phyloP scores from a whole-genome alignment of 2,113 vertebrate genomes.

The Stegostoma tigrinum region DNA sequence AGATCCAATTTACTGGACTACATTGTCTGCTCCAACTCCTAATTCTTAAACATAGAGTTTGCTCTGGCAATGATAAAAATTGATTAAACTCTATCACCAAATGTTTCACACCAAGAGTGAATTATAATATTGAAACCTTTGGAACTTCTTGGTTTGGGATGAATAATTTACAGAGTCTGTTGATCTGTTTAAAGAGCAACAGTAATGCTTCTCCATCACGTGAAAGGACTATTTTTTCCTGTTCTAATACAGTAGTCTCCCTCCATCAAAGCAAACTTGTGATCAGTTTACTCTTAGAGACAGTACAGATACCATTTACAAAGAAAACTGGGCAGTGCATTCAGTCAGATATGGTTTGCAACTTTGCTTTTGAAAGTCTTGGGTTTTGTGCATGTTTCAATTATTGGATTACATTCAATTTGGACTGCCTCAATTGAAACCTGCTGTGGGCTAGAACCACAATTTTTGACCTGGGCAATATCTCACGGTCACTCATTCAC shows the following conservation, averaged over 20 bases:
- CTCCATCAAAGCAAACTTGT: neutral
- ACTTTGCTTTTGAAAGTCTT: neutral
- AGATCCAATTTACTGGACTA: neutral
- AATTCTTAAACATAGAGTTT: neutral
- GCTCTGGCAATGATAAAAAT: neutral
- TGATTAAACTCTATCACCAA: neutral
- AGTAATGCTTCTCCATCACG: neutral
- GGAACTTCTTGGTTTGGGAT: neutral
- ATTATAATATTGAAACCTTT: neutral
- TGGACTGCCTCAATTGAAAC: neutral
- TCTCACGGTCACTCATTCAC: neutral
- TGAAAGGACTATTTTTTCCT: neutral
- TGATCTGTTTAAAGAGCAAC: neutral
- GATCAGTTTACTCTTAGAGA: neutral
- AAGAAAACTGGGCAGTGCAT: neutral
- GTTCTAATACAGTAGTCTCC: neutral
- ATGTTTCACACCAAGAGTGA: neutral
- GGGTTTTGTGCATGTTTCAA: neutral
- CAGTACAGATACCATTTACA: neutral
- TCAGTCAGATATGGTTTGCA: neutral
- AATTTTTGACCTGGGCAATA: neutral
- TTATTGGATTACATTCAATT: neutral
- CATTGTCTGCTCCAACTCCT: neutral
- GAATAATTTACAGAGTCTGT: neutral
- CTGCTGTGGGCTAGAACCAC: neutral